Evolutionary conservation across 2,888 invertebrate genomes (phyloP), one percentile per base, ranked within the genome.

Genomic region (Drosophila atroscutellata): DNA sequence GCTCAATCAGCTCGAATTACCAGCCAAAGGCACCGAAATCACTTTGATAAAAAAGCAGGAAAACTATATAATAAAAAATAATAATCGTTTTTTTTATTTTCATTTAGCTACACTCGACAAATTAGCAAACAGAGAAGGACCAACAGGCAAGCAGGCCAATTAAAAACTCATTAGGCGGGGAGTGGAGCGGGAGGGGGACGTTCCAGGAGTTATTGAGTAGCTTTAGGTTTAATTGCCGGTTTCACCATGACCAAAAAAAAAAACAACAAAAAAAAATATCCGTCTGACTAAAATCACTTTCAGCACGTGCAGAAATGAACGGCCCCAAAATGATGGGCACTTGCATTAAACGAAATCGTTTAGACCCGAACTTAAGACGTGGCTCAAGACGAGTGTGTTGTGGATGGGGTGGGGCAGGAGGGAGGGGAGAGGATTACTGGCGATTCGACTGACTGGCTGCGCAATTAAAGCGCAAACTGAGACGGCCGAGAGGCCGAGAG

Each of bases 281-380:
- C 84, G 70, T 47, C 69, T 81, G 86, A 70, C 77, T 72, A 59
- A 80, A 88, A 85, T 83, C 89, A 86, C 72, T 81, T 81, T 75
- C 70, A 85, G 85, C 85, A 85, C 89, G 89, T 85, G 84, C 77
- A 87, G 45, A 45, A 45, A 45, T 24, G 45, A 45, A 56, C 42
- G 65, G 67, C 76, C 71, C 82, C 83, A 60, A 86, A 85, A 83
- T 89, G 89, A 89, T 85, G 89, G 85, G 89, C 85, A 85, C 81
- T 85, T 89, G 85, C 86, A 85, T 86, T 85, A 89, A 85, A 83
- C 84, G 85, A 86, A 85, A 86, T 88, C 85, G 85, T 85, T 85
- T 85, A 85, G 89, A 59, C 65, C 52, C 30, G n/a, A 50, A 39
- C 55, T 67, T 67, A 42, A 67, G 67, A 56, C 68, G 11, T 45